Base-by-base conservation (phyloP, 1,140 invertebrate species). In the Formica exsecta region DNA sequence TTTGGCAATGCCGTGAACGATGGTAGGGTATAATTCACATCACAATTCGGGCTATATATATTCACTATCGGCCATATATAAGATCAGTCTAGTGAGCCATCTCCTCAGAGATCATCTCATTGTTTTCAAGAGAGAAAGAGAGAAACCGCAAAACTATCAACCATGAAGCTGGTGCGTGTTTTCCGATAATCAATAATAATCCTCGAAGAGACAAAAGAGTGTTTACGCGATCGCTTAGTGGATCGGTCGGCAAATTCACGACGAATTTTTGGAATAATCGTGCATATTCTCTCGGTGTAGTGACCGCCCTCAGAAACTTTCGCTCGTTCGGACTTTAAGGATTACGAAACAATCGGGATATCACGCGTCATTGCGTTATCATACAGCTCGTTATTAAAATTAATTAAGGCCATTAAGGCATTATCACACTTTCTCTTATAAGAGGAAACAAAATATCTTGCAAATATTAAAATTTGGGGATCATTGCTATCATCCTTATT, bases 111-210 rank as follows among this genome's bases (percentile, higher is more conserved):
- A 64, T 70, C 68, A 65, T 64, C n/a, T 32, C 57, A 83, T 25
- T 83, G 41, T 68, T 22, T 3, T 80, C 29, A 25, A 57, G 25
- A 76, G 9, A 54, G n/a, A 5, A 2, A 73, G 44, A 48, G 13
- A 11, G 1, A 22, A 57, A 66, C 48, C 2, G 1, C 16, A 51
- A 51, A 51, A 51, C 48, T 36, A 36, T 22, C 74, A 54, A 74
- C 19, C 62, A 90, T 90, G 89, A 90, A 90, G 29, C 86, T 90
- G 89, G 89, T 90, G 89, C 89, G 89, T 90, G 88, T 70, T 19
- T 25, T 44, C 3, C 19, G 19, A 65, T 8, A 22, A 51, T 79
- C 32, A 25, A 3, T 79, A 36, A 68, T 36, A n/a, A 51, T 48
- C 3, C 13, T 19, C 19, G 9, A 44, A 3, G 13, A 65, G 16